Evolutionary conservation across 2,113 vertebrate genomes (phyloP), one percentile per base, ranked within the genome.

Genomic region (Phasianus colchicus): DNA sequence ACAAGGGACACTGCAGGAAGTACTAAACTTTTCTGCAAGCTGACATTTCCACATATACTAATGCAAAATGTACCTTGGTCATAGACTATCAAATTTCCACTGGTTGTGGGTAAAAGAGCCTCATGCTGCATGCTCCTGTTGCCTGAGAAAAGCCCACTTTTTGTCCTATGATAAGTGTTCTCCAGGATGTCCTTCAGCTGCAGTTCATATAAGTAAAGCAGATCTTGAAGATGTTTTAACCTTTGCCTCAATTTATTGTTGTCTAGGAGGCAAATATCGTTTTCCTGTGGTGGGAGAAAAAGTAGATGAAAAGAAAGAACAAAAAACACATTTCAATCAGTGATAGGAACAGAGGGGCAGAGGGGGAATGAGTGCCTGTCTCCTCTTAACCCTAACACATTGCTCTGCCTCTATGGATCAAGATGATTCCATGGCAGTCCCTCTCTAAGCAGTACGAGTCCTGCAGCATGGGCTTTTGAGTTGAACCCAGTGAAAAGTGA

Each of bases 21-120:
- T 83, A 78, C 78, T 20, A 77, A 89, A 64, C n/a, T 52, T 48
- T 42, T 27, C 38, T 36, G 30, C n/a, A 74, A 61, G 48, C 34
- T 86, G 66, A 66, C 82, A 60, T 45, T 69, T 60, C 16, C 15
- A 11, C 8, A 15, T 5, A 25, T 5, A 1, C 27, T 58, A 38
- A 43, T 64, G 22, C 47, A 90, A 83, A 65, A 57, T 57, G 57
- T 96, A 99, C 99, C 99, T 98, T 96, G 97, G 73, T 99, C 98
- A 50, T 99, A 96, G 67, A 99, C 98, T n/a, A 98, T 97, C 63
- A 98, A 88, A 92, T 86, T 98, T 48, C 98, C 98, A 83, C 98
- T 97, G 14, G 97, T 97, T 94, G 97, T 92, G 50, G 97, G 97
- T 50, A 97, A 92, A 65, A 70, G 60, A 0, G 7, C 43, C 42